phyloP scores from a whole-genome alignment of 2,113 vertebrate genomes.

The Bubalus kerabau region DNA sequence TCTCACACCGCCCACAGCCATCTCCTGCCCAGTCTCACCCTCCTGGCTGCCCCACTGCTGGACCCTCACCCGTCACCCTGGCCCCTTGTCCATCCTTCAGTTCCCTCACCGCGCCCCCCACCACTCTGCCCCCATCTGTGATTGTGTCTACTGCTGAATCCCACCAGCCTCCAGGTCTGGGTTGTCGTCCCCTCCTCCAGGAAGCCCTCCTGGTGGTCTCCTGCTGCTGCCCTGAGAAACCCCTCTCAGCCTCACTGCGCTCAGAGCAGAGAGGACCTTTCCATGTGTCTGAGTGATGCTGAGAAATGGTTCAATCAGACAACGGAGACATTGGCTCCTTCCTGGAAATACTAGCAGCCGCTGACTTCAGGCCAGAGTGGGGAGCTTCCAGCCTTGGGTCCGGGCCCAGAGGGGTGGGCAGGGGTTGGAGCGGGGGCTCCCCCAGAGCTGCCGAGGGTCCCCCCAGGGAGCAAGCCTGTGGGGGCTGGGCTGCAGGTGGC shows the following conservation, averaged over 20 bases:
- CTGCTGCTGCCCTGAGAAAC: background rate
- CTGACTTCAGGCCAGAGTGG: background rate
- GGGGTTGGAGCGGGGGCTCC: no score
- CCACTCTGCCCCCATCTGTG: background rate
- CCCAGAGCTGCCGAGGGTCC: background rate
- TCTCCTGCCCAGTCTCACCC: background rate
- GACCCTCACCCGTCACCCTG: no score
- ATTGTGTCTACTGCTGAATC: background rate
- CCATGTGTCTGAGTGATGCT: background rate
- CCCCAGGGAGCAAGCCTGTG: accelerated
- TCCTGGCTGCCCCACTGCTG: background rate
- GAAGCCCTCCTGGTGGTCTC: background rate
- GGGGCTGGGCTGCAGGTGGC: background rate
- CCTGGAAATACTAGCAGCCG: accelerated
- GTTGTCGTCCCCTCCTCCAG: background rate
- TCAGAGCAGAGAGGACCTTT: background rate
- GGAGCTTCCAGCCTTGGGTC: background rate
- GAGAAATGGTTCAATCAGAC: background rate
- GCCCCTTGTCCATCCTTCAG: background rate
- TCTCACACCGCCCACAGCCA: background rate
- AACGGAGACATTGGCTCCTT: background rate
- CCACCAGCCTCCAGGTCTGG: no score
- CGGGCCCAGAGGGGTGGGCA: accelerated
- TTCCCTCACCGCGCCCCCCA: accelerated
- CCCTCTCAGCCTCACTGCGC: accelerated